These are phyloP conservation scores for Helicoverpa assulta DNA, from an alignment of 2,888 invertebrate genomes.

Conservation along the genomic window DNA sequence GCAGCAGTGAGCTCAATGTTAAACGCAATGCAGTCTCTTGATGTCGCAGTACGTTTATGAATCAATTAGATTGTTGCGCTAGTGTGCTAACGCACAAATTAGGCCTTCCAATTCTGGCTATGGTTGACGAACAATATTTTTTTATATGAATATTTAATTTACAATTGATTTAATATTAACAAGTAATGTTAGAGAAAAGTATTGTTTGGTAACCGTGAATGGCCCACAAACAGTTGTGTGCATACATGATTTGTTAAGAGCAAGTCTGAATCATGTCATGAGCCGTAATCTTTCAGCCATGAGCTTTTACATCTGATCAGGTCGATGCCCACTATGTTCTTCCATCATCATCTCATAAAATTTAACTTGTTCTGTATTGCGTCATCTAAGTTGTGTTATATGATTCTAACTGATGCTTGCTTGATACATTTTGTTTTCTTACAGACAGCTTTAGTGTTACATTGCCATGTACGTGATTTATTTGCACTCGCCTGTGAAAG, in stretches of 20 bases:
- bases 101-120: slow-evolving; percentile 77
- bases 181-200: slow-evolving; percentile 51
- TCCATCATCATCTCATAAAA: slow-evolving; percentile 67
- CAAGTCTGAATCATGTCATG: slow-evolving; percentile 79
- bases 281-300: slow-evolving; percentile 76
- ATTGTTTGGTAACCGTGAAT: slow-evolving; percentile 82
- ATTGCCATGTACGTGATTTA: slow-evolving; percentile 69
- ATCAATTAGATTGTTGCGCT: slow-evolving; percentile 88
- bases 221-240: slow-evolving; percentile 80
- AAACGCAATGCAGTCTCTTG: slow-evolving; percentile 92
- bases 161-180: slow-evolving; percentile 11
- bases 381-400: slow-evolving; percentile 69
- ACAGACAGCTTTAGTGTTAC: slow-evolving; percentile 68
- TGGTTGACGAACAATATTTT: slow-evolving; percentile 84
- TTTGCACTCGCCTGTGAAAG: slow-evolving; percentile 66
- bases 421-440: slow-evolving; percentile 71
- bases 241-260: slow-evolving; percentile 76
- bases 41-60: slow-evolving; percentile 89
- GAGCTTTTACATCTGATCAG: slow-evolving; percentile 74
- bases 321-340: slow-evolving; percentile 65
- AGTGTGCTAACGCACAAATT: slow-evolving; percentile 89
- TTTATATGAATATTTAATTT: slow-evolving; percentile 39
- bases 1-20: slow-evolving; percentile 94
- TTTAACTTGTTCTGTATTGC: slow-evolving; percentile 64
- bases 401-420: slow-evolving; percentile 75